Conservation (phyloP, 2,797 vertebrate species). For the Setipinna tenuifilis region DNA sequence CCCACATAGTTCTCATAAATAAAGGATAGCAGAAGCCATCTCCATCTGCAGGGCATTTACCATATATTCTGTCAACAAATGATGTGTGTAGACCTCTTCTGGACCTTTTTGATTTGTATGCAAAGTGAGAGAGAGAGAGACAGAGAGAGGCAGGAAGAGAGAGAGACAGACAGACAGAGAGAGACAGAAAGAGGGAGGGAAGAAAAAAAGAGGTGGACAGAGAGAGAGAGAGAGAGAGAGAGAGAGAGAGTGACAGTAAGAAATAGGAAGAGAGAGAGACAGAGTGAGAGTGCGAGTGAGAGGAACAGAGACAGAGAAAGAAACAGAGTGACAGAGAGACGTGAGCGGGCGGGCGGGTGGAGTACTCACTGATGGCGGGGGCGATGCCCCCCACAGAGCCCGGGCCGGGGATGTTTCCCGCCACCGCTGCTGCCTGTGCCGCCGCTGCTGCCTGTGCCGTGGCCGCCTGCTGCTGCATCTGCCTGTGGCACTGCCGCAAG, state of each 20-base stretch:
- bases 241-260: no score
- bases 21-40: background rate
- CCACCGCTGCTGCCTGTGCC: conserved; percentile 91
- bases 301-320: no score
- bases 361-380: conserved; percentile 94
- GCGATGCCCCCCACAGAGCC: conserved; percentile 96
- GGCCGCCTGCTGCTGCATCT: conserved; percentile 98
- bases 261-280: no score
- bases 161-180: no score
- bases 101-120: background rate
- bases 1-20: background rate
- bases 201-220: no score
- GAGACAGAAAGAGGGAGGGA: no score
- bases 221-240: no score
- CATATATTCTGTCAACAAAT: background rate
- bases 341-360: background rate
- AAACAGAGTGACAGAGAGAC: background rate
- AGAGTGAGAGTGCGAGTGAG: no score
- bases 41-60: background rate
- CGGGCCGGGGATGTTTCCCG: conserved; percentile 95
- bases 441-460: conserved; percentile 93
- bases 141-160: no score
- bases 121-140: background rate
- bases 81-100: background rate
- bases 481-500: conserved; percentile 92